These are phyloP conservation scores for Tigriopus californicus DNA, from an alignment of 2,888 invertebrate genomes.

Conservation along the genomic window DNA sequence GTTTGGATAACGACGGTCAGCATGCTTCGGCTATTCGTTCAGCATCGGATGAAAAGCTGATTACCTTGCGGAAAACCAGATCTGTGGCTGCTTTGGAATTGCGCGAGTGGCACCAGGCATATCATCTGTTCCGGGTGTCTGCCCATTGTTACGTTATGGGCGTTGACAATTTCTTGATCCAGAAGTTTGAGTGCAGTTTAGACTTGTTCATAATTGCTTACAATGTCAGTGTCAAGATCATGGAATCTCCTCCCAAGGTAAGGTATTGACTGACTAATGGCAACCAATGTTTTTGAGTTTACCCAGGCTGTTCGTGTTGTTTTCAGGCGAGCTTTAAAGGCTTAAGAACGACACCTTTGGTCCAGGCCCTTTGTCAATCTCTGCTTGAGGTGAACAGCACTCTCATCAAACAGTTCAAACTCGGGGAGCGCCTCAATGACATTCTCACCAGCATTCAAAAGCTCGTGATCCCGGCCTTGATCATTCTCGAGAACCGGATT, in stretches of 20 bases:
- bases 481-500: background rate
- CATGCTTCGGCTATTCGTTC: conserved; percentile 16
- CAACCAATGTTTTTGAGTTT: too few relatives aligned
- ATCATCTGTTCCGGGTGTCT: conserved; percentile 4
- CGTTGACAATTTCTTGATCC: background rate
- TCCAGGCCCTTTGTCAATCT: background rate
- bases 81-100: background rate
- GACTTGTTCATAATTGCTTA: background rate
- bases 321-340: background rate
- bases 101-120: conserved; percentile 8
- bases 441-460: background rate
- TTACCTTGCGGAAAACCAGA: background rate
- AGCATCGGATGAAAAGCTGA: background rate
- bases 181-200: background rate
- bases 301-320: too few relatives aligned
- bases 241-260: background rate
- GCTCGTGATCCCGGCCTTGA: conserved; percentile 4
- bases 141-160: conserved; percentile 9
- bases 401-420: conserved; percentile 4
- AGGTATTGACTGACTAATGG: too few relatives aligned
- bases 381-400: background rate
- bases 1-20: conserved; percentile 22
- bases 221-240: background rate
- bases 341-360: background rate
- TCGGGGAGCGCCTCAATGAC: background rate